A percentile compares a stretch with the other conserved stretches of the same genome.
Evolutionary conservation across 1,140 invertebrate genomes (phyloP).

Genomic region (Eueides isabella): DNA sequence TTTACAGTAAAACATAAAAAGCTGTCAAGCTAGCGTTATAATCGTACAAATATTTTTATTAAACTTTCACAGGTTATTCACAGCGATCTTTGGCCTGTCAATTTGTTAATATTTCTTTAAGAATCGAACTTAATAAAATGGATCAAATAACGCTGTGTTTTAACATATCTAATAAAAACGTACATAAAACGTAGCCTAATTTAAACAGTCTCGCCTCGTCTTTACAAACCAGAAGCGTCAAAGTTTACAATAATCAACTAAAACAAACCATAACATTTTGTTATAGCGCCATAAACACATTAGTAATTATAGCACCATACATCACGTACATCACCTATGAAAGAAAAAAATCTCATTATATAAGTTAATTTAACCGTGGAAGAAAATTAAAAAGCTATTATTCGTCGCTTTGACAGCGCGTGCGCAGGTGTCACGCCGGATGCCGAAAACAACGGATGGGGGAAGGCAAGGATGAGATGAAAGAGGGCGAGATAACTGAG

Average conservation of each 20-base stretch:
- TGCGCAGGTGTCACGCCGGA: conserved; percentile 76
- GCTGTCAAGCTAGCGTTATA: too few species aligned
- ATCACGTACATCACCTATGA: conserved; percentile 54
- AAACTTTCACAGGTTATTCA: too few species aligned
- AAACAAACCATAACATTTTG: conserved; percentile 35
- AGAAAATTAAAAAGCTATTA: conserved; percentile 77
- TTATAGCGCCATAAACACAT: conserved; percentile 34
- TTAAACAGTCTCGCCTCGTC: not conserved
- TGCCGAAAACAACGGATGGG: conserved; percentile 50
- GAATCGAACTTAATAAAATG: too few species aligned
- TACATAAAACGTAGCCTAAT: not conserved
- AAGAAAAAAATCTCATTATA: conserved; percentile 65
- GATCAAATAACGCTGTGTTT: too few species aligned
- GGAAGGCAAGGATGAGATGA: conserved; percentile 30
- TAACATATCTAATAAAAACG: not conserved
- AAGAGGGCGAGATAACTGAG: conserved; percentile 19
- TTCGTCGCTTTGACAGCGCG: conserved; percentile 46
- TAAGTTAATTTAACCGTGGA: conserved; percentile 42
- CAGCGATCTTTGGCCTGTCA: too few species aligned
- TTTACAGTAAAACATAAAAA: too few species aligned
- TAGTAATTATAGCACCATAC: conserved; percentile 40
- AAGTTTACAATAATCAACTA: conserved; percentile 30
- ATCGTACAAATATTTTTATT: too few species aligned
- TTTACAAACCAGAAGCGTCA: conserved; percentile 4
- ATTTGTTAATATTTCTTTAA: too few species aligned